These are phyloP conservation scores for Polyommatus icarus DNA, from an alignment of 2,888 invertebrate species.

Conservation along the genomic window DNA sequence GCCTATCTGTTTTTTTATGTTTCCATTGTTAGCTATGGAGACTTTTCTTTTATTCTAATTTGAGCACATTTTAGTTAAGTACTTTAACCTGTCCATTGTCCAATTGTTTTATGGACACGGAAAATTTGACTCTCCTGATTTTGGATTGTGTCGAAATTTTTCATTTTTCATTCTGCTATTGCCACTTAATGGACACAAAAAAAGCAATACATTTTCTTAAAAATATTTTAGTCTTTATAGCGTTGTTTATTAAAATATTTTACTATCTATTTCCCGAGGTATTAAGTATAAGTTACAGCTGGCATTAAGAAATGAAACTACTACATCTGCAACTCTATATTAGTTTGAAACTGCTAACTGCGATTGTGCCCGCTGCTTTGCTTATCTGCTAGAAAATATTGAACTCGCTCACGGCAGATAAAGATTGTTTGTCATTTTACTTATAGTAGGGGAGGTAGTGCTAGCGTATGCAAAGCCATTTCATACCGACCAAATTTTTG, in stretches of 20 bases:
- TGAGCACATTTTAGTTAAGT: background rate
- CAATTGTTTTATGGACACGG: no score
- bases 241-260: background rate
- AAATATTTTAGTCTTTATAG: background rate
- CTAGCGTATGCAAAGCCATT: no score
- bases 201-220: no score
- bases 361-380: conserved; percentile 40
- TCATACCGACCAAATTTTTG: no score
- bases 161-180: no score
- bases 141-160: no score
- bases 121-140: no score
- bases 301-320: conserved; percentile 8
- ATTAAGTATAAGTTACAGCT: conserved; percentile 22
- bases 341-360: conserved; percentile 46
- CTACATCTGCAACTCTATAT: conserved; percentile 42
- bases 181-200: no score
- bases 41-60: background rate
- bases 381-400: conserved; percentile 43
- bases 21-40: background rate
- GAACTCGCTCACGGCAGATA: conserved; percentile 38
- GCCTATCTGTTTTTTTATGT: no score
- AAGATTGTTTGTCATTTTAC: conserved; percentile 35
- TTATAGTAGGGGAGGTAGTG: no score
- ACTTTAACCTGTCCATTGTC: no score
- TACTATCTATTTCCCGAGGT: background rate